Base-by-base conservation (phyloP, 2,113 vertebrate species). In the Phocoena sinus region DNA sequence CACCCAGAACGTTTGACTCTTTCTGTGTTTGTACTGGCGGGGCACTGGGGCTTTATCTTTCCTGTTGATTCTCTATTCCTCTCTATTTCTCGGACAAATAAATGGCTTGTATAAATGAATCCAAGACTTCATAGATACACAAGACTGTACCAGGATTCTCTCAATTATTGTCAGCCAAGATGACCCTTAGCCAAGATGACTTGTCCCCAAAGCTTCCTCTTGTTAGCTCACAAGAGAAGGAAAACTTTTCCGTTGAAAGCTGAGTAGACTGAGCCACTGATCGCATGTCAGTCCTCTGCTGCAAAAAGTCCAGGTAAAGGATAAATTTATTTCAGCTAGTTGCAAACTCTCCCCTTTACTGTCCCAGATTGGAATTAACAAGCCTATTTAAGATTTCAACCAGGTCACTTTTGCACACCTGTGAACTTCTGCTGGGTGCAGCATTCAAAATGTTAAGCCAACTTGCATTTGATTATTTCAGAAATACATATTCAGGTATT, bases 381-480 rank as follows among this genome's bases (percentile, higher is more conserved):
- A 74, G 21, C 14, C 38, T 67, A 14, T 20, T 67, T 88, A 89
- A 36, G 26, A 70, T 89, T 95, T 85, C 38, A 68, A 4, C 25
- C 81, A 76, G 77, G 26, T 95, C 9, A 33, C 44, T 85, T 89
- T 91, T 92, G 33, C 41, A 73, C 13, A 88, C 33, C 17, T 84
- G 68, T 93, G 36, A 62, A 84, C 21, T 33, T 94, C 82, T 74
- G 56, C 41, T 87, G 67, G 79, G 28, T 82, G 5, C 10, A 17
- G 15, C 79, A 44, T 94, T 83, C 28, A 77, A 94, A 91, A 90
- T 89, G 38, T 91, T 91, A 92, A 97, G 23, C 36, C 58, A 36
- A 41, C 95, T 89, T 92, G 77, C 73, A 63, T 96, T 81, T 95
- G 62, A 92, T 89, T 91, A 76, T 93, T 97, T 97, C 63, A 38